Conservation (phyloP, 2,113 vertebrate species). For the Neogobius melanostomus region DNA sequence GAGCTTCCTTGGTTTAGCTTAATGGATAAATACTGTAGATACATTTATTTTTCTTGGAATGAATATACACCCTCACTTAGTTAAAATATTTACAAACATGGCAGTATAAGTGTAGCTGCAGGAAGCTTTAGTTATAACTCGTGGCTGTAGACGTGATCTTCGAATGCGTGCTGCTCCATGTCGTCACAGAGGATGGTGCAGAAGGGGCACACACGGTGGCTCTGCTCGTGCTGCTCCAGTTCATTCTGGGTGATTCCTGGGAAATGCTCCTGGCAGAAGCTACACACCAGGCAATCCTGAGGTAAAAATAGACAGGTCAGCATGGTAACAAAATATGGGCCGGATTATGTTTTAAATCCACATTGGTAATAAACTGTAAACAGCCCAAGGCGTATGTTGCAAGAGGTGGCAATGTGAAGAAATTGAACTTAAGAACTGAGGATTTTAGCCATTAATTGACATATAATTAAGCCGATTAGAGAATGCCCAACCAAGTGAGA, state of each 20-base stretch:
- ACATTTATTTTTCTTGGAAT: slow-evolving; percentile 3
- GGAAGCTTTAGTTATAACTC: slow-evolving; percentile 31
- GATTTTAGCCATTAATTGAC: too few relatives aligned
- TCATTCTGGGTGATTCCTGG: slow-evolving; percentile 66
- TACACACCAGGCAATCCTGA: slow-evolving; percentile 57
- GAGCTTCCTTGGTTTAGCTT: background rate
- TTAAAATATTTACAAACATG: slow-evolving; percentile 2
- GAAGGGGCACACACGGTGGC: slow-evolving; percentile 75
- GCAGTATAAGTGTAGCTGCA: background rate
- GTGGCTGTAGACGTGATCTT: slow-evolving; percentile 77
- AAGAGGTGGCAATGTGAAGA: too few relatives aligned
- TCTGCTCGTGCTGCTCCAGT: slow-evolving; percentile 71
- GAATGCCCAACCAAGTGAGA: too few relatives aligned
- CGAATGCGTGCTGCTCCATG: slow-evolving; percentile 71
- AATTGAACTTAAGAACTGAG: too few relatives aligned
- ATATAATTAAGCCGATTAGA: too few relatives aligned
- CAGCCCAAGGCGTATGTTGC: background rate
- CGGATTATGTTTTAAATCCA: slow-evolving; percentile 41
- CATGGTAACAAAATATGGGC: slow-evolving; percentile 37
- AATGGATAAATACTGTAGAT: background rate
- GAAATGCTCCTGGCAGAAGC: slow-evolving; percentile 71
- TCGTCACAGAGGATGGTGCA: slow-evolving; percentile 73
- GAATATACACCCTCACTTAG: background rate
- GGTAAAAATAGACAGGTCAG: slow-evolving; percentile 24
- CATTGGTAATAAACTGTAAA: slow-evolving; percentile 51